These are phyloP conservation scores for Leuctra nigra DNA, from an alignment of 2,888 invertebrate genomes.

Conservation along the genomic window DNA sequence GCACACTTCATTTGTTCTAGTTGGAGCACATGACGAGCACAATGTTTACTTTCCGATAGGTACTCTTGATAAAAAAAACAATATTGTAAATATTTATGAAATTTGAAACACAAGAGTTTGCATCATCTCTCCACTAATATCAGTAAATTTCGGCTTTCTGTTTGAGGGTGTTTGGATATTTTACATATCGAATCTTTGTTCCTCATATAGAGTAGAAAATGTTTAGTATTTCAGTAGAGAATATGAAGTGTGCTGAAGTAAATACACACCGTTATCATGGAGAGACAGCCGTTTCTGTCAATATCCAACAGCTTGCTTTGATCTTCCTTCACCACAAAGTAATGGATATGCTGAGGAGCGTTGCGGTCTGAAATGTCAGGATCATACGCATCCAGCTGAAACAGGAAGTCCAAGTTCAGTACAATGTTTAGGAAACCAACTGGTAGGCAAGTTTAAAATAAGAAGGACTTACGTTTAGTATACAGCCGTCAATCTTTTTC, in stretches of 20 bases:
- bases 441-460: background rate
- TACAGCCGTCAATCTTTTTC: conserved; percentile 58
- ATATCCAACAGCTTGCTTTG: conserved; percentile 65
- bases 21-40: no score
- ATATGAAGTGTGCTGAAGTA: background rate
- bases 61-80: no score
- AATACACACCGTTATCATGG: conserved; percentile 48
- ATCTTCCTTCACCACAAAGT: conserved; percentile 63
- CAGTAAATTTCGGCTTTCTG: no score
- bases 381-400: conserved; percentile 65
- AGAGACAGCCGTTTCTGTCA: conserved; percentile 67
- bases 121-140: no score
- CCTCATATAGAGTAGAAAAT: conserved; percentile 7
- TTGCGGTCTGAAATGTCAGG: conserved; percentile 74
- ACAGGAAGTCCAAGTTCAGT: background rate
- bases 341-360: conserved; percentile 71
- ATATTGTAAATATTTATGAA: no score
- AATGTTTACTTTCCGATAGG: no score
- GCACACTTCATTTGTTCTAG: no score
- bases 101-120: no score
- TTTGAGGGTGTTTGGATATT: no score
- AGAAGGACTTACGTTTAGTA: conserved; percentile 49
- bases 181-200: no score
- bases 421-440: background rate
- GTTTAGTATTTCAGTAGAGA: background rate